Percentiles rank a stretch among this genome's conserved stretches.
phyloP scores from a whole-genome alignment of 2,113 vertebrate species.

The Himantopus leucocephalus region DNA sequence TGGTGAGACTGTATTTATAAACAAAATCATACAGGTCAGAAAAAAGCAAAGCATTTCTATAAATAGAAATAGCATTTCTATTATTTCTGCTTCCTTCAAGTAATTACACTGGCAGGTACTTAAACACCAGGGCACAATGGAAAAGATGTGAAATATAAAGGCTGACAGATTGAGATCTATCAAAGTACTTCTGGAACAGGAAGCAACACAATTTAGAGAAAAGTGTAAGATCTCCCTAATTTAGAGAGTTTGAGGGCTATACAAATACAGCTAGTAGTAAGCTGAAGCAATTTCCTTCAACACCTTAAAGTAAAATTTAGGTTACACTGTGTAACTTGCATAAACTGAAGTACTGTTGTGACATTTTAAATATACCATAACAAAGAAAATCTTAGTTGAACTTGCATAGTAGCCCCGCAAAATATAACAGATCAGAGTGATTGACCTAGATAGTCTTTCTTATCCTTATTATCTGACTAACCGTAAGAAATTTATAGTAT shows the following conservation, averaged over 20 bases:
- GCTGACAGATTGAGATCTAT: neutral
- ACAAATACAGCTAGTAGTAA: neutral
- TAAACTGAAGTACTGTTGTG: neutral
- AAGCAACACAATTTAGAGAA: neutral
- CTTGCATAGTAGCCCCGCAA: neutral
- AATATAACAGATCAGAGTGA: neutral
- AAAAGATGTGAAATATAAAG: neutral
- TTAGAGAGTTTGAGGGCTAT: neutral
- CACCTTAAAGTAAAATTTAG: neutral
- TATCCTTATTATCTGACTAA: neutral
- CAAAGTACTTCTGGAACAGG: neutral
- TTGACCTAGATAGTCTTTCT: neutral
- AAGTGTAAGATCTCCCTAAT: neutral
- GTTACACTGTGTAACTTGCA: neutral
- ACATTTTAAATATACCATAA: neutral
- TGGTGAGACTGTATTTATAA: neutral
- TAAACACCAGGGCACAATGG: fast-evolving
- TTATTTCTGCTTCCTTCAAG: neutral
- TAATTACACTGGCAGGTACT: neutral
- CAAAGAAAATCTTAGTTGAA: neutral
- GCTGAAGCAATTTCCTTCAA: neutral
- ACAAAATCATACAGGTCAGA: neutral
- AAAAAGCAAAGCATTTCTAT: neutral
- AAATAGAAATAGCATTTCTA: neutral
- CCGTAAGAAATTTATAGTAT: neutral